phyloP scores from a whole-genome alignment of 2,113 vertebrate genomes.

The Amblyopsis rosae region DNA sequence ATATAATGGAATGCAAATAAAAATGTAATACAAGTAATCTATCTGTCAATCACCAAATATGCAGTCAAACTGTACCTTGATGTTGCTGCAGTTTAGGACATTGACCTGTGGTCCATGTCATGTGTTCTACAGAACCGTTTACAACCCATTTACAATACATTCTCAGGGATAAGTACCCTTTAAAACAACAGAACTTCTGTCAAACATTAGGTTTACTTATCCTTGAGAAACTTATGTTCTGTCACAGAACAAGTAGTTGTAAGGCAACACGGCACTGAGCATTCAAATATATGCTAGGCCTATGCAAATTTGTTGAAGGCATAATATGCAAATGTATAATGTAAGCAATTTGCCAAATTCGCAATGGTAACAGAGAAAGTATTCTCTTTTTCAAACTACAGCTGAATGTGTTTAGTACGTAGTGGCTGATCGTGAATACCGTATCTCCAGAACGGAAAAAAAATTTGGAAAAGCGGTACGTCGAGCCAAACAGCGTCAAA shows the following conservation, averaged over 20 bases:
- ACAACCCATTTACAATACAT: background rate
- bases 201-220: conserved; percentile 4
- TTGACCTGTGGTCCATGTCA: conserved; percentile 22
- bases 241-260: background rate
- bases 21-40: background rate
- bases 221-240: background rate
- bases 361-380: background rate
- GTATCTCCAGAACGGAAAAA: conserved; percentile 44
- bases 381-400: conserved; percentile 7
- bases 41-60: background rate
- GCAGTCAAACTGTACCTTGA: conserved; percentile 4
- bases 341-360: background rate
- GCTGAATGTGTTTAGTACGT: conserved; percentile 44
- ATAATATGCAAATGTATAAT: background rate
- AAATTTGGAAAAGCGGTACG: conserved; percentile 30
- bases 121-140: conserved; percentile 38
- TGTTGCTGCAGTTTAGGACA: conserved; percentile 38
- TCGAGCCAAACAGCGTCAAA: conserved; percentile 17
- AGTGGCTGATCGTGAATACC: conserved; percentile 41
- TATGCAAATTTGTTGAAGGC: background rate
- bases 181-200: conserved; percentile 54
- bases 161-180: conserved; percentile 16
- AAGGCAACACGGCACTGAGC: background rate
- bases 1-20: background rate
- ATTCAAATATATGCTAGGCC: too few relatives aligned